Evolutionary conservation across 2,888 invertebrate species (phyloP), one percentile per base, ranked within the genome.

Genomic region (Nipponacmea schrenckii): DNA sequence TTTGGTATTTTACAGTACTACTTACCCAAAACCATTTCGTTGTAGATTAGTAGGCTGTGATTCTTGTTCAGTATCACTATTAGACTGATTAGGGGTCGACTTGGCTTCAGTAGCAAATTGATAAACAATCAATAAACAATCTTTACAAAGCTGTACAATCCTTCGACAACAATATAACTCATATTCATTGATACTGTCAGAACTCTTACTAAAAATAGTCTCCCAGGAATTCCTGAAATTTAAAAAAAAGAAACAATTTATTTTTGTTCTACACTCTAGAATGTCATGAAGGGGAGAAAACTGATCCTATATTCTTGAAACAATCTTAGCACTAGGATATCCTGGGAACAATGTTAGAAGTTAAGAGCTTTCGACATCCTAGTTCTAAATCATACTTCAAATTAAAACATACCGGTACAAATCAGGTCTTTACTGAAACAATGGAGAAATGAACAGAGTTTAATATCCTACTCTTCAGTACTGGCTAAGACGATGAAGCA

Each of bases 101-200:
- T 85, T 85, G 12, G 87, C 85, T 65, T 87, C 87, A 15, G 86
- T 82, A 62, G 88, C 87, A 82, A 88, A 89, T 81, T 87, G 87
- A 77, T 89, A 89, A 0, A 89, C 88, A 69, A 89, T 88, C 39
- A 89, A 81, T 12, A 89, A 81, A 74, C 89, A 89, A 77, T 89
- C 88, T 62, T 85, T 83, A 77, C 89, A 89, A 69, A 89, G 80
- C 79, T 89, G 86, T 5, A 88, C 87, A 46, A 89, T 85, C 26
- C 89, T 80, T 12, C 87, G 82, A 72, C 88, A 89, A 74, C 88
- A 87, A 68, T 85, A 83, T 76, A 89, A 71, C 76, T 89, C 89
- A 3, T 74, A 69, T 39, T 83, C 83, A 46, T 74, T 80, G 20
- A 88, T 81, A n/a, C 74, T 74, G 62, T 88, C 87, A 3, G 85